Percentiles rank a stretch among this genome's conserved stretches.
Evolutionary conservation across 2,797 vertebrate genomes (phyloP).

Genomic region (Hafferia zeledoni): DNA sequence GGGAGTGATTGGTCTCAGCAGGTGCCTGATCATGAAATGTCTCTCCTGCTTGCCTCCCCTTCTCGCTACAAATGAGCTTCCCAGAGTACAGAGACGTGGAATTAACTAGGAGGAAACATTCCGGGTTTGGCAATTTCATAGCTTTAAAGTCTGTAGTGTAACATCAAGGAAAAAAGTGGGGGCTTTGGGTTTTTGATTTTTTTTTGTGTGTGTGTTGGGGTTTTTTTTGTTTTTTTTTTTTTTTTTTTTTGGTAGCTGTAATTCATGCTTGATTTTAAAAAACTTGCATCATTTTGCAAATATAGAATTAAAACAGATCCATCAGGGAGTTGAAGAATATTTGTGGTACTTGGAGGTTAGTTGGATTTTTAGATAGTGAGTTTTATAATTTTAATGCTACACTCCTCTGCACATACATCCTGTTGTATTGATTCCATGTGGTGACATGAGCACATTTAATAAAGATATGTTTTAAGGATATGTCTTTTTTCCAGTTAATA

Average conservation of each 20-base stretch:
- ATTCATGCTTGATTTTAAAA: not conserved
- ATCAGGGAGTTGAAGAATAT: not conserved
- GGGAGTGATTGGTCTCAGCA: conserved; percentile 31
- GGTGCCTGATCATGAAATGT: not conserved
- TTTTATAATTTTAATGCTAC: not conserved
- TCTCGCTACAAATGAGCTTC: not conserved
- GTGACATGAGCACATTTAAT: not conserved
- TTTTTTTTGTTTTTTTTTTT: no score
- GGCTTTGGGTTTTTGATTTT: no score
- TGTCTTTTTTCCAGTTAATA: not conserved
- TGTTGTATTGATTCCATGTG: not conserved
- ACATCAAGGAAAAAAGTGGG: not conserved
- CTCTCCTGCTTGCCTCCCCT: not conserved
- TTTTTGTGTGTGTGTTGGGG: no score
- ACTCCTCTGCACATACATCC: fast-evolving
- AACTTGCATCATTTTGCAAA: not conserved
- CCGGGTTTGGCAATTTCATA: not conserved
- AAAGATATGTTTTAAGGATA: not conserved
- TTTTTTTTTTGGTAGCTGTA: not conserved
- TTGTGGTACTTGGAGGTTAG: not conserved
- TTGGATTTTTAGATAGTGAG: not conserved
- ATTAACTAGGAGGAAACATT: not conserved
- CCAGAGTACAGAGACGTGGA: not conserved
- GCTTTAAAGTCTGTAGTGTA: not conserved
- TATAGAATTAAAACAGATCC: not conserved